A percentile compares a stretch with the other conserved stretches of the same genome.
Conservation (phyloP, 2,797 vertebrate species). For the Etheostoma perlongum region DNA sequence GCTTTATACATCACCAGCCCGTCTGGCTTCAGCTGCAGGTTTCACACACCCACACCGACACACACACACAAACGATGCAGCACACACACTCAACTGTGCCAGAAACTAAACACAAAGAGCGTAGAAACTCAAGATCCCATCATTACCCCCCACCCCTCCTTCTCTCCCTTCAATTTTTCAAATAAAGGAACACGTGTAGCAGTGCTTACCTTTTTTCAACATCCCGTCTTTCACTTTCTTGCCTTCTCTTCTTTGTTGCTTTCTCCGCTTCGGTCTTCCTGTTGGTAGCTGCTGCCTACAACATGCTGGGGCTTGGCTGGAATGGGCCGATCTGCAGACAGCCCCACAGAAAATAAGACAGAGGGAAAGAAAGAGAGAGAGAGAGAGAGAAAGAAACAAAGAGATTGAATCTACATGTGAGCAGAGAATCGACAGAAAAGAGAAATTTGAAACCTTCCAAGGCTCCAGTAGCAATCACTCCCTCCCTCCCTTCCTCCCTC, state of each 20-base stretch:
- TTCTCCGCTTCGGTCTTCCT: slow-evolving; percentile 41
- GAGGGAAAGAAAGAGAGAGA: slow-evolving; percentile 35
- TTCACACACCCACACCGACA: slow-evolving; percentile 1
- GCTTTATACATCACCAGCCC: slow-evolving; percentile 30
- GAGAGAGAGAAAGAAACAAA: slow-evolving; percentile 37
- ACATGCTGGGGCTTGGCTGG: slow-evolving; percentile 65
- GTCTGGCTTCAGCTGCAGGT: slow-evolving; percentile 17
- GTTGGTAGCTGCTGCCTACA: slow-evolving; percentile 52
- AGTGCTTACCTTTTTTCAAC: slow-evolving; percentile 53
- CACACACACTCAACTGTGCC: background rate
- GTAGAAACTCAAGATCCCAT: slow-evolving; percentile 20
- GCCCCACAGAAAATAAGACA: slow-evolving; percentile 36
- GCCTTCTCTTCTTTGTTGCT: slow-evolving; percentile 30
- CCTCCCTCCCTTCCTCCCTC: slow-evolving; percentile 19
- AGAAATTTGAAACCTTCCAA: slow-evolving; percentile 76
- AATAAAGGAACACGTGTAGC: slow-evolving; percentile 34
- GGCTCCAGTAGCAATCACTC: slow-evolving; percentile 72
- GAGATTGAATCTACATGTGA: slow-evolving; percentile 48
- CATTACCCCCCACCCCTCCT: background rate
- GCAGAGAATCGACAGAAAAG: slow-evolving; percentile 59
- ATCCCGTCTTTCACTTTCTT: slow-evolving; percentile 15
- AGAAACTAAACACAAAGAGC: slow-evolving; percentile 28
- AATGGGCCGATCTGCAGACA: slow-evolving; percentile 44
- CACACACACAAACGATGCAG: slow-evolving; percentile 1
- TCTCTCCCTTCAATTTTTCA: background rate